Conservation (phyloP, 2,797 vertebrate genomes). For the Jordanella pulchra region DNA sequence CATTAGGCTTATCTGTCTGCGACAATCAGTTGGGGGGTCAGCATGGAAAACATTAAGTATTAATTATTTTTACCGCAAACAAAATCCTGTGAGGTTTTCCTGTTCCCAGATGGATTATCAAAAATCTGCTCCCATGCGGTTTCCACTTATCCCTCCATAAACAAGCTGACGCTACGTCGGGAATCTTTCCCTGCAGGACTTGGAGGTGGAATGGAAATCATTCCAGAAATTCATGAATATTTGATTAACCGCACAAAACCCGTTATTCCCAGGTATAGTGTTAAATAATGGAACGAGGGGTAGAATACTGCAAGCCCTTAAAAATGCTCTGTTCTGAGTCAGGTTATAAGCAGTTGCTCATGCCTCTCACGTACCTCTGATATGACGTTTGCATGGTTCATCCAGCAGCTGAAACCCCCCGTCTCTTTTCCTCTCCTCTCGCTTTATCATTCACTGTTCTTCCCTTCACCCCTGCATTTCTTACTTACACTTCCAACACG, state of each 20-base stretch:
- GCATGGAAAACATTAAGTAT: constrained; percentile 22
- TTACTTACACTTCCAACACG: constrained; percentile 34
- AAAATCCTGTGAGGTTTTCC: constrained; percentile 7
- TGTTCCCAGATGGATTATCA: constrained; percentile 41
- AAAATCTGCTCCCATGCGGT: constrained; percentile 46
- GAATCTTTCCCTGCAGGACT: constrained; percentile 13
- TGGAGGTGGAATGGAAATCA: constrained; percentile 3
- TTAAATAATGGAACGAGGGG: constrained; percentile 1
- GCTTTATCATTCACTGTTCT: constrained; percentile 26
- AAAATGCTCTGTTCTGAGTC: constrained; percentile 29
- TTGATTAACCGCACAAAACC: constrained; percentile 22
- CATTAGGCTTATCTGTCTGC: constrained; percentile 18
- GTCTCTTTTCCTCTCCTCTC: constrained; percentile 14
- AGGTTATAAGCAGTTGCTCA: constrained; percentile 37
- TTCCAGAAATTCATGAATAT: constrained; percentile 35
- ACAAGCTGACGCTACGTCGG: constrained; percentile 21
- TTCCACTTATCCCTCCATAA: constrained; percentile 40
- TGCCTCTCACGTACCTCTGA: constrained; percentile 55
- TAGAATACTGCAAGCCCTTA: constrained; percentile 36
- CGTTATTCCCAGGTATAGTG: constrained; percentile 9
- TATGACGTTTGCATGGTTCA: constrained; percentile 30
- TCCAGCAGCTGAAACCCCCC: constrained; percentile 22
- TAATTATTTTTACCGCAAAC: constrained; percentile 28
- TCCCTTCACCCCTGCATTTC: constrained; percentile 26
- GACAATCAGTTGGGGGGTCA: constrained; percentile 13